Evolutionary conservation across 2,113 vertebrate species (phyloP), one percentile per base, ranked within the genome.

Genomic region (Suncus etruscus): DNA sequence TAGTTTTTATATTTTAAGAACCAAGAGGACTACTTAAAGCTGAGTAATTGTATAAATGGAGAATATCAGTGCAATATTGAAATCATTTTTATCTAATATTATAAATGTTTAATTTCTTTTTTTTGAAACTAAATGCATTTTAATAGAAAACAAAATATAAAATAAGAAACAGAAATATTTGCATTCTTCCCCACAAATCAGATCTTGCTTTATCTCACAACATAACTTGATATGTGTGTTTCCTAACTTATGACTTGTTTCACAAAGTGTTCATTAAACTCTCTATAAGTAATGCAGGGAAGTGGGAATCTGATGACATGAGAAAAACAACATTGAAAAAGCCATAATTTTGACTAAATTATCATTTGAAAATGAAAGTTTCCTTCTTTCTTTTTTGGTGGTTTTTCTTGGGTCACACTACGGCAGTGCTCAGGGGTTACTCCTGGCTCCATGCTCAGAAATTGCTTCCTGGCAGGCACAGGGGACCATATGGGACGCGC

Each of bases 121-220:
- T n/a, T 91, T 88, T 96, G 97, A 97, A 98, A 97, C 97, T 98
- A 98, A 98, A 98, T 98, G 96, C 97, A 98, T 97, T 97, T 98
- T 98, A 98, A 98, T 98, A 98, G 97, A 98, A 98, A 98, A 98
- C 96, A 98, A 98, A 98, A 98, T 98, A 98, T 97, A 98, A 98
- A 98, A 98, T 98, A 98, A 97, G 98, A 98, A 98, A 96, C 97
- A 98, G 97, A 97, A 98, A 97, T 98, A 98, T 97, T 97, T 96
- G 97, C 97, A 97, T 97, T 96, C n/a, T n/a, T 97, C 83, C 27
- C 86, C 87, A 97, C 96, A 96, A 95, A 97, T 96, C 93, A 96
- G 95, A 97, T 95, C 94, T 94, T 93, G 94, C 96, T 97, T 95
- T 95, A 69, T 93, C 94, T 93, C 89, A 92, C 91, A 97, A 96